These are phyloP conservation scores for Plutomurus gul DNA, from an alignment of 1,140 invertebrate genomes.

Conservation along the genomic window DNA sequence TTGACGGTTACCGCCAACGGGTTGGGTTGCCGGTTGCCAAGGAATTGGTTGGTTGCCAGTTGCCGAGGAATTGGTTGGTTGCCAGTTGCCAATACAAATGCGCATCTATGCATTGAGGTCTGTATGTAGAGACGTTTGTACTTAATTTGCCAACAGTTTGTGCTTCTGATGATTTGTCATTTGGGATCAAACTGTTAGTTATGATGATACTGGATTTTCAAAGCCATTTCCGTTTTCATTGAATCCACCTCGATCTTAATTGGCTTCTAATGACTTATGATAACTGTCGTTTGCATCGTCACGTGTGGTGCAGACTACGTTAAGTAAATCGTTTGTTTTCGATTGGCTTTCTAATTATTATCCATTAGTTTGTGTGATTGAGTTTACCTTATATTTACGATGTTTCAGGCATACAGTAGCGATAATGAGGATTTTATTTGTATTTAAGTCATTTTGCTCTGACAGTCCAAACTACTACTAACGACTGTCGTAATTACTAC, in stretches of 20 bases:
- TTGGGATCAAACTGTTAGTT: too few species aligned
- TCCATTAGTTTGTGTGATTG: background rate
- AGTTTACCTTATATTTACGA: background rate
- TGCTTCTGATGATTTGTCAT: too few species aligned
- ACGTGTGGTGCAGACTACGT: background rate
- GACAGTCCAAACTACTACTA: background rate
- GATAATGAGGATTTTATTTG: background rate
- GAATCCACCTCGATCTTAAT: background rate
- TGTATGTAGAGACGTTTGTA: too few species aligned
- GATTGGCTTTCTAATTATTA: background rate
- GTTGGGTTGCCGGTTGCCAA: too few species aligned
- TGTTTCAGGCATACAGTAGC: background rate
- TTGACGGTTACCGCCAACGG: too few species aligned
- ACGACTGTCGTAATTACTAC: too few species aligned
- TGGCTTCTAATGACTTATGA: background rate
- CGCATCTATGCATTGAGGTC: too few species aligned
- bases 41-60: too few species aligned
- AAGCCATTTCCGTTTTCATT: background rate
- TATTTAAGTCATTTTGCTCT: background rate
- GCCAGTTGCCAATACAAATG: too few species aligned
- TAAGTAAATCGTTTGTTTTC: background rate
- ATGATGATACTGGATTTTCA: too few species aligned
- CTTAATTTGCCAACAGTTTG: too few species aligned
- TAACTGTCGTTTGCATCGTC: background rate
- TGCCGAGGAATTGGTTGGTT: too few species aligned